These are phyloP conservation scores for Pandion haliaetus DNA, from an alignment of 2,113 vertebrate genomes.

Conservation along the genomic window DNA sequence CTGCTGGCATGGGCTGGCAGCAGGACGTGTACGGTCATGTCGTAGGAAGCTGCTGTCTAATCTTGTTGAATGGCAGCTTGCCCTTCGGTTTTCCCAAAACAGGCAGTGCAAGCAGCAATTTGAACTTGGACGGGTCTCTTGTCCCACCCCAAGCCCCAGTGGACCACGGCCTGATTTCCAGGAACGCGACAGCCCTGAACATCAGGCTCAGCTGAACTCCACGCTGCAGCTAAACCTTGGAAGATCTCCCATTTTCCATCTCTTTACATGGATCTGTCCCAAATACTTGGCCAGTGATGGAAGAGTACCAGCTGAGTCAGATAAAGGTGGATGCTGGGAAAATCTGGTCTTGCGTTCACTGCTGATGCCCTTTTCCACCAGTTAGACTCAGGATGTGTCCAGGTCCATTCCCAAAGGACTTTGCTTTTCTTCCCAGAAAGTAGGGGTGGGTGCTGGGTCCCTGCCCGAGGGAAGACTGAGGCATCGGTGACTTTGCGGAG, in stretches of 20 bases:
- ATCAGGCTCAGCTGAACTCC: neutral
- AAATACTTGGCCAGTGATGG: neutral
- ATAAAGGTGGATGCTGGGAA: neutral
- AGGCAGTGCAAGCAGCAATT: fast-evolving
- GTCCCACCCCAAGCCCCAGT: neutral
- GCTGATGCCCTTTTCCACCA: neutral
- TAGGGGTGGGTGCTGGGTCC: fast-evolving
- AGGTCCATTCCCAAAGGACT: neutral
- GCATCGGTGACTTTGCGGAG: neutral
- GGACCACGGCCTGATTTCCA: neutral
- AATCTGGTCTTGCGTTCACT: neutral
- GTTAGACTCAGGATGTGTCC: neutral
- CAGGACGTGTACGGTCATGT: neutral
- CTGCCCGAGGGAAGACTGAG: neutral
- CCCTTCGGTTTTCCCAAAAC: neutral
- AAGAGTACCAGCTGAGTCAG: fast-evolving
- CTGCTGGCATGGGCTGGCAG: fast-evolving
- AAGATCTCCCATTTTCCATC: neutral
- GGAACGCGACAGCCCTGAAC: neutral
- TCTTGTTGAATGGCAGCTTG: neutral
- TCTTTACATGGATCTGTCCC: neutral
- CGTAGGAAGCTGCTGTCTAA: neutral
- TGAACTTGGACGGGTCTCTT: neutral
- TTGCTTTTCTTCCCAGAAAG: neutral
- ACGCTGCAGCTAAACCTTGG: neutral